Evolutionary conservation across 2,797 vertebrate species (phyloP).

Genomic region (Pipistrellus pipistrellus): DNA sequence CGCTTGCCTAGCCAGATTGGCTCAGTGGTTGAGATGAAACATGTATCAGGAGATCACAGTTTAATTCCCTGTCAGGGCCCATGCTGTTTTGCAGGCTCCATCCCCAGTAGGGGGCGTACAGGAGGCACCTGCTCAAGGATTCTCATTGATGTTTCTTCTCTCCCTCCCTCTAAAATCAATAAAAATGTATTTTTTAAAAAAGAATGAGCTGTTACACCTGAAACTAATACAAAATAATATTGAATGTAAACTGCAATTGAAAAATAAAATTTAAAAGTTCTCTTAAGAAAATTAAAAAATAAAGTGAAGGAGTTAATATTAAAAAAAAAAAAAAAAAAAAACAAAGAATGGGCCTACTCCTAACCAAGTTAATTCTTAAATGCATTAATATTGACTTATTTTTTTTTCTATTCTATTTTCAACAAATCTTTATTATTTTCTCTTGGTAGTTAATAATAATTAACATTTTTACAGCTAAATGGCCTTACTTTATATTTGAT

Average conservation of each 20-base stretch:
- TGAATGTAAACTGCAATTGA: background rate
- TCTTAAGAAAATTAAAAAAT: background rate
- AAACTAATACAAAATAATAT: background rate
- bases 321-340: background rate
- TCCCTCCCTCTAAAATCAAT: no score
- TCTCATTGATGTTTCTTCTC: no score
- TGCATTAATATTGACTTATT: background rate
- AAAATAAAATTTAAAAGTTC: background rate
- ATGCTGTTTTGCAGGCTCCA: no score
- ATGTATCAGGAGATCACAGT: no score
- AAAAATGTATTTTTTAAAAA: no score
- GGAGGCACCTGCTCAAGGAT: no score
- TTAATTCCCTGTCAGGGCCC: no score
- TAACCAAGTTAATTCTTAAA: slow-evolving; percentile 23
- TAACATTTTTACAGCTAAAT: background rate
- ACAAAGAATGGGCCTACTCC: background rate
- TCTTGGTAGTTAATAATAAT: slow-evolving; percentile 20
- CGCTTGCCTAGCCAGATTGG: background rate
- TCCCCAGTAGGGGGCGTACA: no score
- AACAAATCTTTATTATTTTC: slow-evolving; percentile 9
- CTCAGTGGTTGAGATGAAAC: no score
- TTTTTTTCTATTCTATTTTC: slow-evolving; percentile 36
- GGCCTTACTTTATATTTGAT: background rate
- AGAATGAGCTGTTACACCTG: background rate
- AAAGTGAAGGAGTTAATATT: background rate